Base-by-base conservation (phyloP, 2,113 vertebrate species). In the Corapipo altera region DNA sequence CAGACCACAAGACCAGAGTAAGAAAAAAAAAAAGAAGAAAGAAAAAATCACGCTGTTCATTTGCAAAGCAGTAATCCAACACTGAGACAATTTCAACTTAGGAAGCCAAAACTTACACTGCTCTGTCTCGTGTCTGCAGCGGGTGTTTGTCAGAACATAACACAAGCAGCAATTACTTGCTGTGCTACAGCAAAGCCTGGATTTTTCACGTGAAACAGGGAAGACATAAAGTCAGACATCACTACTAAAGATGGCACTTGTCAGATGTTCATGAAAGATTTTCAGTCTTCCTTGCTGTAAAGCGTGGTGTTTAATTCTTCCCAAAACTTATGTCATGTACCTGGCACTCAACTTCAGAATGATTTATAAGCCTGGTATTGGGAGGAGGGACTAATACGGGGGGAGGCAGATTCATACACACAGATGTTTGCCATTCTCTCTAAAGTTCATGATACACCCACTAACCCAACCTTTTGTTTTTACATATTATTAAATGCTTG, bases 21-120 rank as follows among this genome's bases (percentile, higher is more conserved):
- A 85, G 84, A 94, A 96, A 26, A 26, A 28, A 24, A 9, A 14
- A 4, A 7, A 23, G 8, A 37, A 32, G 15, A 27, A 41, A 6
- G 2, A 27, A 15, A 44, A 35, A 41, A 13, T 3, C 12, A 23
- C 11, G 5, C 66, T 89, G 49, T 71, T 96, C 89, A 81, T 97
- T 97, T 97, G 77, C 88, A 96, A 97, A 97, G 93, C 80, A 94
- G 94, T 96, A 96, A 97, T 91, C 79, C 43, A 28, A 92, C 17
- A 35, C 96, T 87, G 94, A 96, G 96, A 95, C 93, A 94, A 96
- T 92, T 95, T 91, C 57, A 96, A 26, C 4, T 78, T 74, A 91
- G 39, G 85, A 96, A 96, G 97, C 97, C 95, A 97, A 97, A 96
- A 74, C 2, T 28, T 91, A 57, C 71, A 89, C 66, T 80, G 43